phyloP scores from a whole-genome alignment of 2,888 invertebrate species.

The Mantis religiosa region DNA sequence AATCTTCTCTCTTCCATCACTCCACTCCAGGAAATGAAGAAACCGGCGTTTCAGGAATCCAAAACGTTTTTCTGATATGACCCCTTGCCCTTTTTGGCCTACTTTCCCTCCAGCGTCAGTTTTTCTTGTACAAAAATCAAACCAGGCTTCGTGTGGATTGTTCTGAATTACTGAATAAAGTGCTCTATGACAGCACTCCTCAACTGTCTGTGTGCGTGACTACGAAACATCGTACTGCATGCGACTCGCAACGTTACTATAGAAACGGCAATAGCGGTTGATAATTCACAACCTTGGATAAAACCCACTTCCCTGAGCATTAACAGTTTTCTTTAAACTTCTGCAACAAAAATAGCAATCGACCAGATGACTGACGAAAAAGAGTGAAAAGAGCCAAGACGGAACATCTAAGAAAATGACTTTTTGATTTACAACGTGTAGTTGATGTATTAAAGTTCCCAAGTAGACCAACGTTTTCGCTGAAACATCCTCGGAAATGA shows the following conservation, averaged over 20 bases:
- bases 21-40: neutral
- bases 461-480: too few species aligned
- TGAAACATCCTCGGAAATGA: too few species aligned
- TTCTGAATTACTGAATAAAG: neutral
- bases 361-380: too few species aligned
- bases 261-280: neutral
- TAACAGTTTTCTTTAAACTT: too few species aligned
- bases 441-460: too few species aligned
- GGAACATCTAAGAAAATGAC: too few species aligned
- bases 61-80: neutral
- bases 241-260: neutral
- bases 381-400: too few species aligned
- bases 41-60: neutral
- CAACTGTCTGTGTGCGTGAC: neutral
- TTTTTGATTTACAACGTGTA: too few species aligned
- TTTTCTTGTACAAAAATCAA: neutral
- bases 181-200: neutral
- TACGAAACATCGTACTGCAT: neutral
- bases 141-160: neutral
- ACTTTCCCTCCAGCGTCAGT: neutral
- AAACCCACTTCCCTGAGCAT: too few species aligned
- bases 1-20: neutral
- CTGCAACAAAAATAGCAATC: too few species aligned
- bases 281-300: neutral
- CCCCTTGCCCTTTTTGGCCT: neutral